phyloP scores from a whole-genome alignment of 2,113 vertebrate genomes.

The Zingel zingel region DNA sequence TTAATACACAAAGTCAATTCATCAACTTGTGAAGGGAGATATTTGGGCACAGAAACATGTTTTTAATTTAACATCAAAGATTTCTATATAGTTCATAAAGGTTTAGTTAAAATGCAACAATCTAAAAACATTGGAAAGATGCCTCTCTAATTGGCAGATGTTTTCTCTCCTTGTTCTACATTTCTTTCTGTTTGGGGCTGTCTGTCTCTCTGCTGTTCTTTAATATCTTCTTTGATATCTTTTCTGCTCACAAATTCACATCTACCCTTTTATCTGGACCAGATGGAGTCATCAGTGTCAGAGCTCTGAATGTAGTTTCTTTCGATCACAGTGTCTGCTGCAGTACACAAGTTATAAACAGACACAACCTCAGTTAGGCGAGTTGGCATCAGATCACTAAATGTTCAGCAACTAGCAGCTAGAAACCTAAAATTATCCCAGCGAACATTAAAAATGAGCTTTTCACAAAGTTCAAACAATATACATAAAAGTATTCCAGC shows the following conservation, averaged over 20 bases:
- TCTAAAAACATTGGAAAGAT: background rate
- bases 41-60: background rate
- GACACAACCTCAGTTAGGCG: background rate
- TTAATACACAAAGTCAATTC: background rate
- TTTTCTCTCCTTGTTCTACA: background rate
- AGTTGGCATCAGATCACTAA: background rate
- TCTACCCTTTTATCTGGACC: background rate
- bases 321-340: background rate
- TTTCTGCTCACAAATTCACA: background rate
- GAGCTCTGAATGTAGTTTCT: background rate
- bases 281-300: background rate
- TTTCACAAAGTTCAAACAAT: too few relatives aligned
- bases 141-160: too few relatives aligned
- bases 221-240: background rate
- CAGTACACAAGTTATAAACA: background rate
- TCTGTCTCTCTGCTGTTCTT: background rate
- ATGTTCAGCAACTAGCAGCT: background rate
- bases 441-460: too few relatives aligned
- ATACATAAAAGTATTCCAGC: too few relatives aligned
- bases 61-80: background rate
- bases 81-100: too few relatives aligned
- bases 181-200: background rate
- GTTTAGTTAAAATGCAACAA: background rate
- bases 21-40: background rate
- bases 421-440: background rate